Evolutionary conservation across 2,888 invertebrate genomes (phyloP), one percentile per base, ranked within the genome.

Genomic region (Ypsolopha sequella): DNA sequence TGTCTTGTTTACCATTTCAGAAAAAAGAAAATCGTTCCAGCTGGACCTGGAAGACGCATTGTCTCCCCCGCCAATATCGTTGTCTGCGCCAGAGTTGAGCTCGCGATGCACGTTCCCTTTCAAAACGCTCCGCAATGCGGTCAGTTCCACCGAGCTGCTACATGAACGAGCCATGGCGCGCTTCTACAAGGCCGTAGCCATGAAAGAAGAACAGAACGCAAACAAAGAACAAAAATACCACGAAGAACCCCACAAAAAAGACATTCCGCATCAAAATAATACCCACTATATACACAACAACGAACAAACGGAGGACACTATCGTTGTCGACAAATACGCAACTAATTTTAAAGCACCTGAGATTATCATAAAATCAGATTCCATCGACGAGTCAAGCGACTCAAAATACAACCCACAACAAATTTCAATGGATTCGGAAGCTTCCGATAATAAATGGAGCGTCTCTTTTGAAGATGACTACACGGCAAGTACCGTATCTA

Each of bases 121-220:
- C 48, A 89, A 91, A 61, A 87, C 90, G 46, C 75, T 95, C 38
- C 89, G 93, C 35, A 89, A 91, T 60, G 92, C 94, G 0, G 92
- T 93, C 34, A 95, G 95, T 66, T 95, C 95, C 2, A 92, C 94
- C 0, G 95, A 95, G 68, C 84, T 95, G 6, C 87, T 95, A 0
- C 94, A 94, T 69, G 95, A 95, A 69, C 89, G 91, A 45, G 93
- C 94, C 9, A 93, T 95, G 92, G 92, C 92, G 7, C 87, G 95
- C 41, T 92, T 95, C 68, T 93, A 94, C 68, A 90, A 92, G 70
- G 94, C 93, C 8, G 91, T 92, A 3, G 92, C 91, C 52, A 88
- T 92, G 60, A 92, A 94, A 70, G 92, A 95, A 70, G 89, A 90
- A 14, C 90, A 91, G 62, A 82, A 72, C 46, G 65, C 62, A 60